Base-by-base conservation (phyloP, 2,888 invertebrate species). In the Theretra japonica region DNA sequence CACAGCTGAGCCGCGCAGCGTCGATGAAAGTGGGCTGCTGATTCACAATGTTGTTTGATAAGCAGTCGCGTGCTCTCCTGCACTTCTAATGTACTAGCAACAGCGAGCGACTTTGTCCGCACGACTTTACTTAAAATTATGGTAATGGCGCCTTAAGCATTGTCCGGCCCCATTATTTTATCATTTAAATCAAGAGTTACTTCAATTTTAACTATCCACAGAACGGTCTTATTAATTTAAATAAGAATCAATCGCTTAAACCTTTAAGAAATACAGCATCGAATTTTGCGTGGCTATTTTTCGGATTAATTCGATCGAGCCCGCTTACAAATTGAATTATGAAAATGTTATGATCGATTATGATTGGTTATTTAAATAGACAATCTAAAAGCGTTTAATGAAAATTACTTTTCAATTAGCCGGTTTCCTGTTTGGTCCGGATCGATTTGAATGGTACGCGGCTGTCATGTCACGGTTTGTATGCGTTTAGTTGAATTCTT, bases 21-120 rank as follows among this genome's bases (percentile, higher is more conserved):
- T 72, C 74, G 76, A 83, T 74, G 92, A 93, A 92, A 93, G 93
- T 89, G 83, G 89, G 86, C 84, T 88, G 86, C 82, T 84, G 85
- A 88, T 89, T 88, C 88, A 84, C 89, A 82, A 79, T 75, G 86
- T 80, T 88, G 86, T 87, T 82, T 88, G 87, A 88, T 89, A 89
- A 88, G 82, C 79, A 77, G 69, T 74, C 80, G 72, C 74, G 70
- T 72, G 71, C 70, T 59, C 68, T 70, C 69, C 73, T 73, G 71
- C 70, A 72, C 68, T 69, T 59, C 30, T 58, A 71, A 68, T 50
- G 19, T 68, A 59, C 50, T 33, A 41, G 53, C 30, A 53, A 53
- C 53, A 53, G 30, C 23, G 33, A 53, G 65, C 41, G 41, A 65
- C 48, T 65, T 41, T 15, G 23, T 17, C 41, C 41, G 65, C 41